Base-by-base conservation (phyloP, 2,113 vertebrate species). In the Engystomops pustulosus region DNA sequence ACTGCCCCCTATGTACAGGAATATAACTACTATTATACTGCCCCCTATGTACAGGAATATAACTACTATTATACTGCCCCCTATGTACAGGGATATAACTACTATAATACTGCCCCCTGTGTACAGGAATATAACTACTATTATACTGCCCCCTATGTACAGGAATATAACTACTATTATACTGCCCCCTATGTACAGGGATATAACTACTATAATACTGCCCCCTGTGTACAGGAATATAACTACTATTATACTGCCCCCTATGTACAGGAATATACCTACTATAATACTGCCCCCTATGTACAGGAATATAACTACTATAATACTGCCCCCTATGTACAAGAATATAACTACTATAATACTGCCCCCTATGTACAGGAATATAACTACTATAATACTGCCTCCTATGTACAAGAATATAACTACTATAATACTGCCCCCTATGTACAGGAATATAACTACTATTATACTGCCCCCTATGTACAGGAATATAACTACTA, bases 311-410 rank as follows among this genome's bases (percentile, higher is more conserved):
- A 32, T 65, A 65, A 65, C 27, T 65, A 65, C 60, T 65, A 65
- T 65, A 32, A 32, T 65, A 32, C 60, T 65, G 60, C 27, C 27
- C n/a, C 60, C 60, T 65, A 65, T 65, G 27, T 65, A 32, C 60
- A 65, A 65, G 60, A 30, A 65, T 65, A 17, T 65, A 65, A 65
- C 25, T 65, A 65, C 60, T 65, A 65, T 65, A 65, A 65, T 65
- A 65, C 60, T 30, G 27, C 60, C 27, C n/a, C 60, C 60, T 65
- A 65, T 65, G 27, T 65, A 32, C 60, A 65, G 32, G 60, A 30
- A 65, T 65, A 17, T 65, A 65, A 30, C 25, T 65, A 65, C 60
- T 65, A 65, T 65, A 65, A 65, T 65, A 65, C 60, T 30, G 27
- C 60, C 14, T n/a, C 55, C n/a, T 60, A 60, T 60, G 10, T 60